These are phyloP conservation scores for Cotesia chilonis DNA, from an alignment of 1,140 invertebrate species.

Conservation along the genomic window DNA sequence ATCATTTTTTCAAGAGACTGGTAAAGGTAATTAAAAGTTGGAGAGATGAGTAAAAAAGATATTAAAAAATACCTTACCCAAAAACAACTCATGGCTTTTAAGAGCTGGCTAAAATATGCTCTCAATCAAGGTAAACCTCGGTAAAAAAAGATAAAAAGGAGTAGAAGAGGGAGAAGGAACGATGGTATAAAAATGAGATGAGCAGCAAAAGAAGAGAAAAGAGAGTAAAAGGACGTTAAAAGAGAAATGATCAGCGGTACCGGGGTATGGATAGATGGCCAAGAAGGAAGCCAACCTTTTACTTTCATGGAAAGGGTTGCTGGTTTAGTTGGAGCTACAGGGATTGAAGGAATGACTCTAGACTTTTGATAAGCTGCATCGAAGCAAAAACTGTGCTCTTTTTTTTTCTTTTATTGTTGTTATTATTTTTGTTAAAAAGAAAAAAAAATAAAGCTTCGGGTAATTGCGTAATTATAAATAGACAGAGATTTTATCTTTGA, in stretches of 20 bases:
- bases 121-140: conserved; percentile 30
- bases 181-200: background rate
- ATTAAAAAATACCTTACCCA: conserved; percentile 3
- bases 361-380: conserved; percentile 50
- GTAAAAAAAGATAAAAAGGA: conserved; percentile 15
- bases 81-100: background rate
- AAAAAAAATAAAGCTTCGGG: conserved; percentile 43
- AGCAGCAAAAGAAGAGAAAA: conserved; percentile 3
- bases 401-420: conserved; percentile 58
- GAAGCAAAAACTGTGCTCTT: conserved; percentile 61
- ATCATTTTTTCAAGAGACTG: background rate
- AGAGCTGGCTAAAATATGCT: conserved; percentile 20
- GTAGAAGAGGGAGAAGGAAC: background rate
- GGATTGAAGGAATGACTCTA: conserved; percentile 26
- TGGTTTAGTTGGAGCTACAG: conserved; percentile 15
- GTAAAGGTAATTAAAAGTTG: conserved; percentile 1
- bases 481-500: conserved; percentile 54
- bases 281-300: conserved; percentile 9
- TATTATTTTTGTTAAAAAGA: no score
- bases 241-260: conserved; percentile 21
- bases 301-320: conserved; percentile 19
- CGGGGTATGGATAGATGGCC: conserved; percentile 24
- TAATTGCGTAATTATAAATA: conserved; percentile 64
- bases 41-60: conserved; percentile 3
- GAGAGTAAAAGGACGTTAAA: conserved; percentile 5